A percentile compares a stretch with the other conserved stretches of the same genome.
These are phyloP conservation scores for Promerops cafer DNA, from an alignment of 2,113 vertebrate species.

Conservation along the genomic window DNA sequence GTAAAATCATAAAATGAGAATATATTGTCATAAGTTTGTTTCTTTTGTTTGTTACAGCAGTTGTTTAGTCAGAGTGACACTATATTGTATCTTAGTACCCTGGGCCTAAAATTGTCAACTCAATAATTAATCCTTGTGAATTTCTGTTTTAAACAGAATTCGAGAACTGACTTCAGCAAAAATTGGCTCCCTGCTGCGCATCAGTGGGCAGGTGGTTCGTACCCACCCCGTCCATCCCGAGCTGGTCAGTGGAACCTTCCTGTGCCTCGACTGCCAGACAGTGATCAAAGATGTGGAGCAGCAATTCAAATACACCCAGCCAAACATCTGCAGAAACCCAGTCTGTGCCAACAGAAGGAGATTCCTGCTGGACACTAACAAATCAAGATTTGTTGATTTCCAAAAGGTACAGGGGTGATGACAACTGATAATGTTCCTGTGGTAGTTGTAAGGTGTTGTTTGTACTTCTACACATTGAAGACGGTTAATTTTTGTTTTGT, in stretches of 20 bases:
- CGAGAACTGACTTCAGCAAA: slow-evolving; percentile 90
- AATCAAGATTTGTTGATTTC: slow-evolving; percentile 97
- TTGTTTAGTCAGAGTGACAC: neutral
- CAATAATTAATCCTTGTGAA: neutral
- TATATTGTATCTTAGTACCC: neutral
- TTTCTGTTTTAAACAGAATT: slow-evolving; percentile 76
- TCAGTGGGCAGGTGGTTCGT: slow-evolving; percentile 96
- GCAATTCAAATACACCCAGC: slow-evolving; percentile 97
- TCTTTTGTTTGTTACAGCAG: neutral
- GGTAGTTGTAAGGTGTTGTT: neutral
- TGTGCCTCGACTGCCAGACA: slow-evolving; percentile 95
- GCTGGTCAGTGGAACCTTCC: slow-evolving; percentile 91
- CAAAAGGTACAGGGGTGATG: slow-evolving; percentile 80
- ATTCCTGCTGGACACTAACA: slow-evolving; percentile 97
- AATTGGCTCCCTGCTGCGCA: slow-evolving; percentile 89
- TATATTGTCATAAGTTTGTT: neutral
- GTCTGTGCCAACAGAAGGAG: slow-evolving; percentile 93
- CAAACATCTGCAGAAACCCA: slow-evolving; percentile 94
- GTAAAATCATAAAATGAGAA: neutral
- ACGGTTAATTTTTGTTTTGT: neutral
- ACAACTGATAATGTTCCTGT: neutral
- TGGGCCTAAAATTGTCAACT: neutral
- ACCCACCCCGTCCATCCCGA: slow-evolving; percentile 96
- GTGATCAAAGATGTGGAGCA: slow-evolving; percentile 92
- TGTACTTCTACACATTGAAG: neutral